Percentiles rank a stretch among this genome's conserved stretches.
phyloP scores from a whole-genome alignment of 2,797 vertebrate genomes.

The Sebastes taczanowskii region DNA sequence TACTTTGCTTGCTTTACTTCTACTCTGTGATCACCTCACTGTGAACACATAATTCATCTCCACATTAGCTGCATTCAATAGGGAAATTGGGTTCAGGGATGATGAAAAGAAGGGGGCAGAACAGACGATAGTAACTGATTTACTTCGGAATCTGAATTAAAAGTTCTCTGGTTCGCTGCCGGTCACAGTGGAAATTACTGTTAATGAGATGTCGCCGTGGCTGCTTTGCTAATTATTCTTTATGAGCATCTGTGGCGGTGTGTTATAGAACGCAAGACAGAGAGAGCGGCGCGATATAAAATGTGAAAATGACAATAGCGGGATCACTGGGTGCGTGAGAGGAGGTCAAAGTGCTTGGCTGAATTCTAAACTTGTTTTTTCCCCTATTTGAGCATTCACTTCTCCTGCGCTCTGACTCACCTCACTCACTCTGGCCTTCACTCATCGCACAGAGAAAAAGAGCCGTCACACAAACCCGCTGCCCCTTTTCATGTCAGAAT shows the following conservation, averaged over 20 bases:
- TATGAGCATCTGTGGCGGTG: constrained; percentile 12
- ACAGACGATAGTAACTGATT: background rate
- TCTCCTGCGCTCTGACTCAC: constrained; percentile 24
- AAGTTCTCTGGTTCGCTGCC: constrained; percentile 21
- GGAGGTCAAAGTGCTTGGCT: constrained; percentile 22
- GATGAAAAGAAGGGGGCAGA: constrained; percentile 14
- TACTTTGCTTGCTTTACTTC: background rate
- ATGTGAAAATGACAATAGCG: too few species aligned
- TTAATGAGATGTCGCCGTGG: constrained; percentile 43
- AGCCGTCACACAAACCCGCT: background rate
- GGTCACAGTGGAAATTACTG: constrained; percentile 47
- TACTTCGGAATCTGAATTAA: constrained; percentile 32
- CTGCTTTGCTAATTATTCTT: constrained; percentile 45
- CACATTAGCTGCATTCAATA: background rate
- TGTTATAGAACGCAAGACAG: background rate
- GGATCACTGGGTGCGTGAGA: background rate
- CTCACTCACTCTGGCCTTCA: background rate
- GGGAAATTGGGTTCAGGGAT: background rate
- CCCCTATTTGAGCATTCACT: constrained; percentile 31
- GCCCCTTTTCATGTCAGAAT: background rate
- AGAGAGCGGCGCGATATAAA: background rate
- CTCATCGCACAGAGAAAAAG: background rate
- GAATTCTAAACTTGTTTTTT: constrained; percentile 29
- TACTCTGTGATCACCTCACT: background rate
- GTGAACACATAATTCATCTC: background rate